Percentiles rank a stretch among this genome's conserved stretches.
Evolutionary conservation across 2,113 vertebrate genomes (phyloP).

Genomic region (Echinops telfairi): DNA sequence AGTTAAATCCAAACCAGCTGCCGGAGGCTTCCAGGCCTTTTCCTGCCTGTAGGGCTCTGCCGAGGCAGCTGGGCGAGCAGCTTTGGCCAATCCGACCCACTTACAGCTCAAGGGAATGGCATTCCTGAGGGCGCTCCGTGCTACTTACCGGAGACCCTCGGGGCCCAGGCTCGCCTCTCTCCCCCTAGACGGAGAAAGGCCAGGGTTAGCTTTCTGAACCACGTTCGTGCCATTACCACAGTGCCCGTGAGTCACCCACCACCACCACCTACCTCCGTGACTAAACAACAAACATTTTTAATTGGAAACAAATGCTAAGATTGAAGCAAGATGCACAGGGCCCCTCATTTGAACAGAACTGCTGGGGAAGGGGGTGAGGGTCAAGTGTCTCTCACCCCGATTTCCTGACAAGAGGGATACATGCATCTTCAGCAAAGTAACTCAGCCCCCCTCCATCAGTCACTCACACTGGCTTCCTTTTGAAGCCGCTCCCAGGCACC

Average conservation of each 20-base stretch:
- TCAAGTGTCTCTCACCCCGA: neutral
- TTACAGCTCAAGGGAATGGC: too few relatives aligned
- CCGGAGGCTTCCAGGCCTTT: neutral
- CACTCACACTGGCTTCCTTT: neutral
- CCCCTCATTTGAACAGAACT: neutral
- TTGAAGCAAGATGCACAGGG: neutral
- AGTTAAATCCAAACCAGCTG: neutral
- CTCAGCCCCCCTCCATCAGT: neutral
- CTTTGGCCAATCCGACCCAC: neutral
- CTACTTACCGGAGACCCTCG: conserved; percentile 96
- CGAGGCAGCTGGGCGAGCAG: neutral
- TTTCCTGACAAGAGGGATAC: neutral
- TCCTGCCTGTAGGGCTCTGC: neutral
- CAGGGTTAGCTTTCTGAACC: conserved; percentile 46
- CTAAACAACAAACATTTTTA: neutral
- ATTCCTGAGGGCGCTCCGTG: neutral
- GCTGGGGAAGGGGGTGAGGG: neutral
- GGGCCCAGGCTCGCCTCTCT: conserved; percentile 94
- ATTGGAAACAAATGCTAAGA: neutral
- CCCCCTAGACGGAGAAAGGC: conserved; percentile 91
- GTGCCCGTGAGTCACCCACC: neutral
- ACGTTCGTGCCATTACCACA: neutral
- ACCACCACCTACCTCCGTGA: neutral
- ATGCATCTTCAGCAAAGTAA: neutral
- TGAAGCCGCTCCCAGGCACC: neutral